Conservation (phyloP, 2,797 vertebrate genomes). For the Coregonus ussuriensis region DNA sequence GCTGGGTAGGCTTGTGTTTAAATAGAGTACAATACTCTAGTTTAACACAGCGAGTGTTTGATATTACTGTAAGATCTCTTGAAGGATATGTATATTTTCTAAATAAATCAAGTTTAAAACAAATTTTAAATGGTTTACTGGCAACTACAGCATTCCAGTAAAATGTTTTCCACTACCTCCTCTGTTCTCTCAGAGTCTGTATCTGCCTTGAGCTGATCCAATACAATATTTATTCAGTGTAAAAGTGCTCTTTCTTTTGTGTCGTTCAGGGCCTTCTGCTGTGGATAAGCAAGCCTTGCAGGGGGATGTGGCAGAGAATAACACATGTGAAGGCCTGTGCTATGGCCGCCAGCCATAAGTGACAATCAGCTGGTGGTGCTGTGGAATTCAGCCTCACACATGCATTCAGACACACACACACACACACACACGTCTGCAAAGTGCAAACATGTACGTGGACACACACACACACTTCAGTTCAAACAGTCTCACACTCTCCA, state of each 20-base stretch:
- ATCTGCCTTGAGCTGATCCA: slow-evolving; percentile 15
- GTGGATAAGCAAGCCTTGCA: slow-evolving; percentile 26
- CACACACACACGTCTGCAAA: not conserved
- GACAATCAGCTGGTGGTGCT: slow-evolving; percentile 27
- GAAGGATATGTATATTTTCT: not conserved
- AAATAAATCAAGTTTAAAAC: too few relatives aligned
- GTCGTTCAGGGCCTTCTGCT: slow-evolving; percentile 5
- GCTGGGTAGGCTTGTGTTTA: too few relatives aligned
- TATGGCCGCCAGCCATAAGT: slow-evolving; percentile 18
- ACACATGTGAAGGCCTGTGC: slow-evolving; percentile 19
- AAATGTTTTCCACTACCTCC: slow-evolving; percentile 3
- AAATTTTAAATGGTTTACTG: not conserved
- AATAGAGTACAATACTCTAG: too few relatives aligned
- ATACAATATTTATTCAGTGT: slow-evolving; percentile 27
- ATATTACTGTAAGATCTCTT: too few relatives aligned
- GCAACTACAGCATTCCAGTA: slow-evolving; percentile 21
- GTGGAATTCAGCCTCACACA: slow-evolving; percentile 6
- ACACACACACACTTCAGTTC: not conserved
- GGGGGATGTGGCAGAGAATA: slow-evolving; percentile 32
- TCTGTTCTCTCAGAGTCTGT: slow-evolving; percentile 2
- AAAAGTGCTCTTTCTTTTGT: slow-evolving; percentile 10
- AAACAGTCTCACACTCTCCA: not conserved
- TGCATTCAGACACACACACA: too few relatives aligned
- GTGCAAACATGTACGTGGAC: not conserved
- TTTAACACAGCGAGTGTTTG: too few relatives aligned